Evolutionary conservation across 2,797 vertebrate genomes (phyloP).

Genomic region (Acanthurus leucopareius): DNA sequence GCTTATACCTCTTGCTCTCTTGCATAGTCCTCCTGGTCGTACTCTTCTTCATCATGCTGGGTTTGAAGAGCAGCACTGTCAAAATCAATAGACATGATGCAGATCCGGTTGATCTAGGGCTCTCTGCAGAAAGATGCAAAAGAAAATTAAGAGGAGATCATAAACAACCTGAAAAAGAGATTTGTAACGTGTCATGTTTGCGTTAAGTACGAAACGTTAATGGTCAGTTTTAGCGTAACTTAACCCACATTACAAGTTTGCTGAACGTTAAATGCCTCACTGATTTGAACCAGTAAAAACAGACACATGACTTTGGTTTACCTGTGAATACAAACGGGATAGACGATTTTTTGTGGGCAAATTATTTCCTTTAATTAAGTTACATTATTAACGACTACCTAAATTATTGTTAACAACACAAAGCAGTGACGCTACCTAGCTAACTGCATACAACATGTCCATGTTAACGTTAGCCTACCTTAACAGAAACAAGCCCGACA

Average conservation of each 20-base stretch:
- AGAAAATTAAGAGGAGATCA: not conserved
- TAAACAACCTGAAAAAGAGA: not conserved
- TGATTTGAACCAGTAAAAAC: not conserved
- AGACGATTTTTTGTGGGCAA: not conserved
- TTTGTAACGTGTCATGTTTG: not conserved
- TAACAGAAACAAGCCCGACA: constrained; percentile 11
- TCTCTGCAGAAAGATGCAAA: not conserved
- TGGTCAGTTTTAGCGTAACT: no score
- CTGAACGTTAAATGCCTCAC: not conserved
- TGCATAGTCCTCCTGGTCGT: constrained; percentile 94
- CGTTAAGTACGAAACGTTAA: not conserved
- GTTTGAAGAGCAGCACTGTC: constrained; percentile 92
- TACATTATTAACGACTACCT: not conserved
- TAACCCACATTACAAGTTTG: not conserved
- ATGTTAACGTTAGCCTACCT: not conserved
- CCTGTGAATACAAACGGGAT: not conserved
- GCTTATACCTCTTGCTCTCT: constrained; percentile 93
- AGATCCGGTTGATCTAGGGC: constrained; percentile 9
- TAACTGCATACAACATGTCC: no score
- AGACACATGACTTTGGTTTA: constrained; percentile 21
- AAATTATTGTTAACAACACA: constrained; percentile 48
- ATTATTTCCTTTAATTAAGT: not conserved
- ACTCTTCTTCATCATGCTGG: constrained; percentile 94
- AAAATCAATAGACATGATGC: constrained; percentile 95
- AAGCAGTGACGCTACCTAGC: constrained; percentile 18